Percentiles rank a stretch among this genome's conserved stretches.
Evolutionary conservation across 1,140 invertebrate genomes (phyloP).

Genomic region (Camponotus floridanus): DNA sequence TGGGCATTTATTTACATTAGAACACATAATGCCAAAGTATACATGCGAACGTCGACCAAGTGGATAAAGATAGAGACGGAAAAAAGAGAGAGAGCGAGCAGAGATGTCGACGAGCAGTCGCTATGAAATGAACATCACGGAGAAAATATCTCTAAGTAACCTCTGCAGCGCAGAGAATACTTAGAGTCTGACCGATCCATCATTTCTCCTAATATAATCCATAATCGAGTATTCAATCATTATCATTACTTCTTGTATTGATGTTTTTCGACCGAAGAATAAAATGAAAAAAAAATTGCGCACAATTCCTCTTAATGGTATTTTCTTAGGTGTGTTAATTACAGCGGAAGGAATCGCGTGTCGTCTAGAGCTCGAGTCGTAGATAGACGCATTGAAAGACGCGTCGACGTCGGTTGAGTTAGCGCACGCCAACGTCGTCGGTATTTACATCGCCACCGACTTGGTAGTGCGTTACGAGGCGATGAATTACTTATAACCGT

Average conservation of each 20-base stretch:
- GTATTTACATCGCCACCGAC: constrained; percentile 63
- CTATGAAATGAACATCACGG: background rate
- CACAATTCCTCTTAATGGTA: too few species aligned
- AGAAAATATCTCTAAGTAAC: too few species aligned
- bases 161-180: too few species aligned
- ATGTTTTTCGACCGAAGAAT: background rate
- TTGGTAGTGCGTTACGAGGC: constrained; percentile 49
- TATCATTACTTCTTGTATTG: background rate
- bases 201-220: constrained; percentile 1
- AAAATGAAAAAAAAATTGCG: background rate
- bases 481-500: constrained; percentile 73
- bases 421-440: constrained; percentile 36
- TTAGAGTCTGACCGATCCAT: background rate
- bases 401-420: constrained; percentile 41
- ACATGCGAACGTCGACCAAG: constrained; percentile 21
- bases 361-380: constrained; percentile 9
- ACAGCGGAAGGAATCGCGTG: constrained; percentile 7
- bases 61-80: constrained; percentile 40
- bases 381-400: constrained; percentile 40
- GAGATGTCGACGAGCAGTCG: background rate
- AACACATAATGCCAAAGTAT: constrained; percentile 64
- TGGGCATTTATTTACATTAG: constrained; percentile 77
- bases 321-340: background rate
- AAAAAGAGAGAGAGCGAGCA: constrained; percentile 39
- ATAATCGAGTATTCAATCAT: background rate